Base-by-base conservation (phyloP, 2,797 vertebrate genomes). In the Myripristis murdjan region DNA sequence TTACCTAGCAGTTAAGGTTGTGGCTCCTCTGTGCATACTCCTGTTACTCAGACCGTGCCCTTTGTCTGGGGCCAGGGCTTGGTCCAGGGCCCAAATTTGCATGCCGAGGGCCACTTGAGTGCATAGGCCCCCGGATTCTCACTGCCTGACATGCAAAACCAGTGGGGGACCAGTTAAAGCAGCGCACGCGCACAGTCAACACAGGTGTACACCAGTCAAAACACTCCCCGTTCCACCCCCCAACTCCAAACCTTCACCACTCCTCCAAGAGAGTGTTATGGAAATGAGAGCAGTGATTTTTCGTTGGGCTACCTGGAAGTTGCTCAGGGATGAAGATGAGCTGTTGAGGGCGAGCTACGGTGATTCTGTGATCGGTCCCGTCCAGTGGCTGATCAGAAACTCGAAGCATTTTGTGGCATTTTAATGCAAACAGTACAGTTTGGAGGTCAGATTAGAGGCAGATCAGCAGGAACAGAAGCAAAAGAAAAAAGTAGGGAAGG, bases 61-160 rank as follows among this genome's bases (percentile, higher is more conserved):
- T 91, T 84, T 89, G 82, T 87, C 79, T 82, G 71, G 66, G 69
- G 44, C 70, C 63, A 76, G 78, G 88, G 86, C 82, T 86, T 83
- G 80, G 89, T 88, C 82, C 57, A 57, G 81, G 75, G 63, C 73
- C 70, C 70, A 43, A 24, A 93, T 95, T 95, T 95, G 94, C 95
- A 95, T 95, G 85, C 73, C 64, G 85, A 89, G 92, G 92, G 88
- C 91, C 88, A 91, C 92, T 92, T 94, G 90, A 94, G 94, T 94
- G 84, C 56, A 86, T 82, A 90, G 87, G 75, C 79, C 75, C 57
- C 92, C 79, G 87, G 93, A 93, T 92, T 94, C 82, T 93, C 91
- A 93, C 88, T 94, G 87, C 85, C 93, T 93, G 89, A 80, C 93
- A 95, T 95, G 95, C 94, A 95, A 95, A 95, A 93, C 87, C 71